Conservation (phyloP, 1,140 invertebrate genomes). For the Drosophila parabipectinata region DNA sequence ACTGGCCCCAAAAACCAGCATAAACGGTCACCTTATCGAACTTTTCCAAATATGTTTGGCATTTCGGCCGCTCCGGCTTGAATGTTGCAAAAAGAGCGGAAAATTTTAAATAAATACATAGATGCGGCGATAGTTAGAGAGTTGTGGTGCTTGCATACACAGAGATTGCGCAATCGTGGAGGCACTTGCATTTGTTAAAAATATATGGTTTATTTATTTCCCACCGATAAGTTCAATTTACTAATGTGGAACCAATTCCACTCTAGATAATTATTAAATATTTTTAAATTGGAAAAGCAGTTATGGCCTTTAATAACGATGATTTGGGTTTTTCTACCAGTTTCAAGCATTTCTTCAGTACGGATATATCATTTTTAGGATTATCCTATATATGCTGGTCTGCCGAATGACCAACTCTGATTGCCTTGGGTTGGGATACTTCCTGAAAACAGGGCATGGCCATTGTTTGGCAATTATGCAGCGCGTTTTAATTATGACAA, state of each 20-base stretch:
- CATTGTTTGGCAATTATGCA: constrained; percentile 80
- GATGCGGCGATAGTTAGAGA: constrained; percentile 2
- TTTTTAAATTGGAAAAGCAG: background rate
- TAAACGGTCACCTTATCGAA: constrained; percentile 64
- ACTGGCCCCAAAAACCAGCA: constrained; percentile 23
- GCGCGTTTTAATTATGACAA: constrained; percentile 79
- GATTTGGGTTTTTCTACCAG: background rate
- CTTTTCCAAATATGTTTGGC: constrained; percentile 52
- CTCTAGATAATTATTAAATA: background rate
- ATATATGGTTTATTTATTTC: background rate
- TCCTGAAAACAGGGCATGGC: constrained; percentile 6
- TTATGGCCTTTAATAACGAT: background rate
- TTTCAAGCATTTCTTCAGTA: background rate
- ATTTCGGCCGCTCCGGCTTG: constrained; percentile 4
- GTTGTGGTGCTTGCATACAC: constrained; percentile 16
- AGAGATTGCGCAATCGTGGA: constrained; percentile 13
- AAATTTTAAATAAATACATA: constrained; percentile 73
- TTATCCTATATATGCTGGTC: constrained; percentile 14
- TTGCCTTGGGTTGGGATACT: constrained; percentile 24
- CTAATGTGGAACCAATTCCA: background rate
- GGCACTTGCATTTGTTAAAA: background rate
- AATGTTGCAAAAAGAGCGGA: constrained; percentile 63
- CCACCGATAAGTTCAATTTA: background rate
- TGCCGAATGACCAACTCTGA: constrained; percentile 48
- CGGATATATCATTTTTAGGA: background rate